These are phyloP conservation scores for Hypanus sabinus DNA, from an alignment of 2,113 vertebrate genomes.

Conservation along the genomic window DNA sequence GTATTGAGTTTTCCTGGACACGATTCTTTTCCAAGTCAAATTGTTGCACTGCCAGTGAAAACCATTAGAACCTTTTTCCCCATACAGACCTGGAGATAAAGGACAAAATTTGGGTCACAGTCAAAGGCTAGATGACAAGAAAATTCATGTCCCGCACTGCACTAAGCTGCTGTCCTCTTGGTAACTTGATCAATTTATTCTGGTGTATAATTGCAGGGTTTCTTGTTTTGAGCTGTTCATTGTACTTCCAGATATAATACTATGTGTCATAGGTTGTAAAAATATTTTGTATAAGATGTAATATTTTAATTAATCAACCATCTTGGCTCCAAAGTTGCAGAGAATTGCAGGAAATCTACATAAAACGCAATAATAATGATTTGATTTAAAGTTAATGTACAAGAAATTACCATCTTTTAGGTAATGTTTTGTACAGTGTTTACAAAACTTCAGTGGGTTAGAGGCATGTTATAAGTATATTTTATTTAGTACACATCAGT, in stretches of 20 bases:
- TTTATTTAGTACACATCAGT: neutral
- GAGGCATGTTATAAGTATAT: too few relatives aligned
- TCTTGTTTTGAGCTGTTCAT: neutral
- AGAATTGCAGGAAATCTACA: neutral
- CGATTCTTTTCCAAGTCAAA: neutral
- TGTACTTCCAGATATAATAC: neutral
- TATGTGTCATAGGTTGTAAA: neutral
- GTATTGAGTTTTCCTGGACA: neutral
- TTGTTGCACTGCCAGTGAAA: neutral
- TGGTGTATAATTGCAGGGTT: neutral
- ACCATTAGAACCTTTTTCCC: neutral
- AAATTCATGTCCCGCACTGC: neutral
- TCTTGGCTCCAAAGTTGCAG: neutral
- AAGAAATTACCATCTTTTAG: neutral
- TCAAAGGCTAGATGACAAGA: neutral
- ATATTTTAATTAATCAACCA: neutral
- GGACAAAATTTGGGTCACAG: neutral
- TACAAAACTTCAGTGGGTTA: too few relatives aligned
- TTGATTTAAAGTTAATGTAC: neutral
- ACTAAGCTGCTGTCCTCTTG: neutral
- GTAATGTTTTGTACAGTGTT: neutral
- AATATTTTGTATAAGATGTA: neutral
- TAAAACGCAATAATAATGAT: neutral
- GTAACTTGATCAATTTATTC: neutral
- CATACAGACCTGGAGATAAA: neutral